Evolutionary conservation across 2,888 invertebrate species (phyloP), one percentile per base, ranked within the genome.

Genomic region (Argyresthia goedartella): DNA sequence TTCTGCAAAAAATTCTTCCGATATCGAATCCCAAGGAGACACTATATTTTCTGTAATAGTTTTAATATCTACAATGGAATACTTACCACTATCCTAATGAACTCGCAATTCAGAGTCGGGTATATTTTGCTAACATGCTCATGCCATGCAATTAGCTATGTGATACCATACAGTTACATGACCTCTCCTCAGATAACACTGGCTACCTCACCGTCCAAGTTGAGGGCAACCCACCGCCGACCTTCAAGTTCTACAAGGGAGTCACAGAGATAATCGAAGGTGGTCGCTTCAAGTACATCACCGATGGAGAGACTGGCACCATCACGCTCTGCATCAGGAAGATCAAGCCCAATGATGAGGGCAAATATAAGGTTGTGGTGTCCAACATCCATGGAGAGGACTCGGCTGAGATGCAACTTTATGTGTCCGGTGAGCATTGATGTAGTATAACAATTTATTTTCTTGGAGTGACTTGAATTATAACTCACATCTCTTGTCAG

Each of bases 261-360:
- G 94, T 96, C 66, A 92, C 93, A 35, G 96, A 97, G 82, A 95
- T 98, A 65, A 92, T 96, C 68, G 97, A 97, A 80, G 96, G 97
- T 61, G 99, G 98, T 60, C 92, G 98, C 57, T 98, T 96, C 85
- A 97, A 97, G 77, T 95, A 96, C 74, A 88, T 96, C 65, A 98
- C 98, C 42, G 98, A 99, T 81, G 95, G 97, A 49, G 95, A 97
- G 66, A 93, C 93, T 55, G 97, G 96, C 71, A 92, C 94, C 54
- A 94, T 98, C 63, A 96, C 97, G 43, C 89, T 99, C 56, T 96
- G 97, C 74, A 96, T 99, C 88, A 92, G 96, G 65, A 99, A 99
- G 88, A 92, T 96, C 60, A 97, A 98, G 73, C 95, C 97, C 48
- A 95, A 95, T 68, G 99, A 99, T 91, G 98, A 99, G 85, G 97